Percentiles rank a stretch among this genome's conserved stretches.
Conservation (phyloP, 2,113 vertebrate species). For the Plotosus lineatus region DNA sequence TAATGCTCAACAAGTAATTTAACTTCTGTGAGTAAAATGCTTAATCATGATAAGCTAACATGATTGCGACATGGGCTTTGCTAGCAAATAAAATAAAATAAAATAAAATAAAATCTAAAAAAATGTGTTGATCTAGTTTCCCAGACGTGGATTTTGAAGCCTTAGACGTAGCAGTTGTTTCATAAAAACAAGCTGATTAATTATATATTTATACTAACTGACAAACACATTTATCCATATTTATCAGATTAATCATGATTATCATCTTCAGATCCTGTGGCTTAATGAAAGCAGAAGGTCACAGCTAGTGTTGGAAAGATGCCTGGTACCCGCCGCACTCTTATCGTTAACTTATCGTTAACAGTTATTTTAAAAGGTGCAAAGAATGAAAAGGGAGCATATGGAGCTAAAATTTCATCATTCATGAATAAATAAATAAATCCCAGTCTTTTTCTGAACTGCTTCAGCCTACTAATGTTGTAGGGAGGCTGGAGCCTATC, state of each 20-base stretch:
- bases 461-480: no score
- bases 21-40: background rate
- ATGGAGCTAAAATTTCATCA: background rate
- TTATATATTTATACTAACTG: background rate
- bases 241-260: constrained; percentile 24
- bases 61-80: background rate
- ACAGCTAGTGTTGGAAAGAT: constrained; percentile 25
- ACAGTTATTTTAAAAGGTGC: background rate
- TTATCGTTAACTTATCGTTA: background rate
- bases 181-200: background rate
- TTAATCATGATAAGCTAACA: constrained; percentile 1
- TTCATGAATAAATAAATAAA: background rate
- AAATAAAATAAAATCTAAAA: no score
- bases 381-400: background rate
- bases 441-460: background rate
- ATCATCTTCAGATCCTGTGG: constrained; percentile 21
- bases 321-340: constrained; percentile 2
- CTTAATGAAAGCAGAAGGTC: constrained; percentile 32
- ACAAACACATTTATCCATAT: constrained; percentile 14
- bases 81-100: no score
- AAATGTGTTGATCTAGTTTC: background rate
- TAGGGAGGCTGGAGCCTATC: no score
- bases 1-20: background rate
- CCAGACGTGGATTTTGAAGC: background rate
- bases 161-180: background rate